Evolutionary conservation across 2,888 invertebrate genomes (phyloP), one percentile per base, ranked within the genome.

Genomic region (Lamellibrachia columna): DNA sequence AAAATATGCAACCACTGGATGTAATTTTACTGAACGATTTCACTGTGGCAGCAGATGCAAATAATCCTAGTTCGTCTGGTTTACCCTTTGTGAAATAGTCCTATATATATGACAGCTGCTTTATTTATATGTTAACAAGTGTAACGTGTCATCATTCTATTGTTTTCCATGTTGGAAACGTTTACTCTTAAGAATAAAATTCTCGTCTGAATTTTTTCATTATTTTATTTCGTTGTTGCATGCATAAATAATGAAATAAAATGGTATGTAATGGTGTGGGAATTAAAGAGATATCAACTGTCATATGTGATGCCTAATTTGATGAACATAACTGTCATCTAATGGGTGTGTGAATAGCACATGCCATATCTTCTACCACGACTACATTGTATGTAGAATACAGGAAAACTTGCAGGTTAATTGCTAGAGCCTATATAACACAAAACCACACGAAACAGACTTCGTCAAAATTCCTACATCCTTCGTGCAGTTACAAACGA

Each of bases 101-200:
- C 40, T 55, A 9, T 55, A 9, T 9, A 75, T 3, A 22, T 22
- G 0, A 22, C 22, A 22, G 75, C 75, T 22, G 22, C 75, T 75
- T 75, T 75, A 75, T 75, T 75, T 75, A 75, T 22, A 75, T 75
- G 22, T 22, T 40, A 1, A 40, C 40, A 40, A 40, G 40, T 40
- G 40, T 40, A 75, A 75, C n/a, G 75, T 75, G 75, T 22, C n/a
- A 15, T 15, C 75, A 75, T 75, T 75, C 75, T 75, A 75, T 75
- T 75, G 55, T 9, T 55, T 55, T 55, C 55, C 55, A 55, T 55
- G 75, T 75, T 75, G 75, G 75, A 75, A 75, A 75, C 75, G n/a
- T 75, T 75, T 75, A 75, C 75, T 75, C n/a, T 75, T 75, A 75
- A 75, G 75, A 75, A 75, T 75, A 75, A 75, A 75, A 75, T 75